Percentiles rank a stretch among this genome's conserved stretches.
phyloP scores from a whole-genome alignment of 2,888 invertebrate genomes.

The Arctia plantaginis region DNA sequence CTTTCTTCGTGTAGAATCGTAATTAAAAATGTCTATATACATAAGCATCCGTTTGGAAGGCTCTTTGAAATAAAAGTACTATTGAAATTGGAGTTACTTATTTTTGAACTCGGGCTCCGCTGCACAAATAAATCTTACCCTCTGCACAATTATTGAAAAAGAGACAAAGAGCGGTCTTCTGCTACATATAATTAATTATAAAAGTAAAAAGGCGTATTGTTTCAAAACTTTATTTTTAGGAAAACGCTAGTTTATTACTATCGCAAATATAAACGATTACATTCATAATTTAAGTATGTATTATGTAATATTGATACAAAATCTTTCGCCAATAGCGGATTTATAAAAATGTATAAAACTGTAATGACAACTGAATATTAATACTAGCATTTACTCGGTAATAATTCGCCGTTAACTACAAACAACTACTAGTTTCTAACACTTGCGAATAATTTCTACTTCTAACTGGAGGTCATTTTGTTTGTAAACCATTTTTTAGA shows the following conservation, averaged over 20 bases:
- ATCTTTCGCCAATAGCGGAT: conserved; percentile 76
- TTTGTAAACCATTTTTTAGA: conserved; percentile 49
- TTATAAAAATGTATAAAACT: conserved; percentile 83
- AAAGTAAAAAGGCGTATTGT: conserved; percentile 24
- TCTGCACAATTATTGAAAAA: neutral
- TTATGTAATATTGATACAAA: conserved; percentile 75
- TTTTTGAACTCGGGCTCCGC: neutral
- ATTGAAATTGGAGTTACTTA: conserved; percentile 33
- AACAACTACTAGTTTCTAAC: conserved; percentile 42
- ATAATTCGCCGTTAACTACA: conserved; percentile 51
- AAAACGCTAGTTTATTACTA: conserved; percentile 75
- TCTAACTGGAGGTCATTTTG: conserved; percentile 42
- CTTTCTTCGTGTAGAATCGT: conserved; percentile 45
- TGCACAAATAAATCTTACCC: neutral
- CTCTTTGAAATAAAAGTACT: conserved; percentile 58
- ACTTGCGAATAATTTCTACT: conserved; percentile 42
- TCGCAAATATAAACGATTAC: conserved; percentile 79
- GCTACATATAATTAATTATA: neutral
- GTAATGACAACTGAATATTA: conserved; percentile 63
- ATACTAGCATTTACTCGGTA: conserved; percentile 63
- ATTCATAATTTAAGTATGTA: conserved; percentile 73
- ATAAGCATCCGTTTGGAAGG: conserved; percentile 52
- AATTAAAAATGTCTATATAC: conserved; percentile 52
- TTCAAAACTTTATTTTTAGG: conserved; percentile 67
- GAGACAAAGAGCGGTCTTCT: neutral